phyloP scores from a whole-genome alignment of 2,797 vertebrate species.

The Cyclura pinguis region DNA sequence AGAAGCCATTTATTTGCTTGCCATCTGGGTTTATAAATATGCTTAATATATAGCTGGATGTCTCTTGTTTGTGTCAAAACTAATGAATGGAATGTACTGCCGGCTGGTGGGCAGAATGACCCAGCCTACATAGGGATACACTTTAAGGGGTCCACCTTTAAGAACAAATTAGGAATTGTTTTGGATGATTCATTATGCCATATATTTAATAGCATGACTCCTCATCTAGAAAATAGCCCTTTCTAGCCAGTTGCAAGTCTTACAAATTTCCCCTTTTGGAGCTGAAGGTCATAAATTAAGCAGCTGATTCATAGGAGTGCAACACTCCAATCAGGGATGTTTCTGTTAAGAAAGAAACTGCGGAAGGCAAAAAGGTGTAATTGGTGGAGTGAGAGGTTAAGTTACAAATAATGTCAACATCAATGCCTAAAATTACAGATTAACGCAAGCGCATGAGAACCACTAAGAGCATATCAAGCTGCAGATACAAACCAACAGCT shows the following conservation, averaged over 20 bases:
- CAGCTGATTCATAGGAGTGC: slow-evolving; percentile 71
- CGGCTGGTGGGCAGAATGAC: slow-evolving; percentile 15
- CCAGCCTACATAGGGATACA: slow-evolving; percentile 58
- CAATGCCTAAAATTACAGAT: neutral
- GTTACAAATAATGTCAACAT: neutral
- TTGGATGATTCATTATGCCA: slow-evolving; percentile 83
- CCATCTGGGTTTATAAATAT: slow-evolving; percentile 75
- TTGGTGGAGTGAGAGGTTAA: neutral
- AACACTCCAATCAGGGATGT: slow-evolving; percentile 71
- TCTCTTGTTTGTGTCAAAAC: slow-evolving; percentile 72
- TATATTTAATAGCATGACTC: slow-evolving; percentile 79
- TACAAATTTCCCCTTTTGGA: slow-evolving; percentile 77
- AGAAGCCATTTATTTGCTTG: slow-evolving; percentile 73
- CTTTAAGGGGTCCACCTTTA: slow-evolving; percentile 79
- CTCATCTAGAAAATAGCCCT: slow-evolving; percentile 73
- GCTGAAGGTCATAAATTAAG: slow-evolving; percentile 72
- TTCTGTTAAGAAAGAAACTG: slow-evolving; percentile 66
- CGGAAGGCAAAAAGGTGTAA: slow-evolving; percentile 36
- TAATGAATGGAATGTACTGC: slow-evolving; percentile 72
- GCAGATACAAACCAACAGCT: neutral
- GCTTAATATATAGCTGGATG: slow-evolving; percentile 70
- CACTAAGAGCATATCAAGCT: neutral
- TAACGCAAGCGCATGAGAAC: neutral
- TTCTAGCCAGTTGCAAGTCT: slow-evolving; percentile 74
- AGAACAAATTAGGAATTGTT: slow-evolving; percentile 84